Evolutionary conservation across 1,140 invertebrate species (phyloP).

Genomic region (Drosophila yakuba): DNA sequence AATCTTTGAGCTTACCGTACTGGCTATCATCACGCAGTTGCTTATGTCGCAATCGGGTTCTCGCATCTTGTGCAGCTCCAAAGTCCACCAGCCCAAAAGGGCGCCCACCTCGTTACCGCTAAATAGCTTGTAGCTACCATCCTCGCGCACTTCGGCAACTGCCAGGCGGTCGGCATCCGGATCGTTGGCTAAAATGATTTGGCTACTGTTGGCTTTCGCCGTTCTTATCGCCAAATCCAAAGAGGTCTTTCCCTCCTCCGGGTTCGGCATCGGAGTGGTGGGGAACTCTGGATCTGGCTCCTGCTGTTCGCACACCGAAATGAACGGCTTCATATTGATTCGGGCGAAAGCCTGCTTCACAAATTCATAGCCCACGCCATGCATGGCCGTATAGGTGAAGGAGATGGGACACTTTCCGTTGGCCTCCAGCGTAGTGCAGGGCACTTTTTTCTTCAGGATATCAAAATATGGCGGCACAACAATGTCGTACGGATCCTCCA

Average conservation of each 20-base stretch:
- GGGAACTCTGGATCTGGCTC: conserved; percentile 98
- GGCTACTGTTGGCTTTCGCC: conserved; percentile 89
- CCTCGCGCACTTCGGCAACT: conserved; percentile 91
- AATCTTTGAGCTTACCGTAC: conserved; percentile 99
- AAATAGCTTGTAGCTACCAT: conserved; percentile 95
- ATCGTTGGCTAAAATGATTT: conserved; percentile 97
- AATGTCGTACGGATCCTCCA: conserved; percentile 54
- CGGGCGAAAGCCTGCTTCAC: conserved; percentile 90
- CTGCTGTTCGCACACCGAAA: conserved; percentile 93
- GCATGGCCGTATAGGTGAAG: conserved; percentile 95
- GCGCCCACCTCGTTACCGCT: conserved; percentile 98
- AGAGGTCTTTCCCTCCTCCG: conserved; percentile 97
- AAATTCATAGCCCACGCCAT: conserved; percentile 96
- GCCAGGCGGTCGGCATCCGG: conserved; percentile 99
- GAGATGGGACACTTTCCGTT: conserved; percentile 59
- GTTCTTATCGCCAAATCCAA: conserved; percentile 93
- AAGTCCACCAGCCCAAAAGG: conserved; percentile 97
- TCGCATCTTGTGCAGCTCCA: conserved; percentile 87
- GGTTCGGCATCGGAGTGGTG: conserved; percentile 97
- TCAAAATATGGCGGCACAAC: conserved; percentile 51
- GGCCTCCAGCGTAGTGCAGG: conserved; percentile 11
- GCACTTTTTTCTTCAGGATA: conserved; percentile 29
- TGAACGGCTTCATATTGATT: conserved; percentile 90
- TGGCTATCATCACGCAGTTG: conserved; percentile 93
- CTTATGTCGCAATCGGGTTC: conserved; percentile 85